Conservation (phyloP, 1,140 invertebrate species). For the Zelostemma sp. region DNA sequence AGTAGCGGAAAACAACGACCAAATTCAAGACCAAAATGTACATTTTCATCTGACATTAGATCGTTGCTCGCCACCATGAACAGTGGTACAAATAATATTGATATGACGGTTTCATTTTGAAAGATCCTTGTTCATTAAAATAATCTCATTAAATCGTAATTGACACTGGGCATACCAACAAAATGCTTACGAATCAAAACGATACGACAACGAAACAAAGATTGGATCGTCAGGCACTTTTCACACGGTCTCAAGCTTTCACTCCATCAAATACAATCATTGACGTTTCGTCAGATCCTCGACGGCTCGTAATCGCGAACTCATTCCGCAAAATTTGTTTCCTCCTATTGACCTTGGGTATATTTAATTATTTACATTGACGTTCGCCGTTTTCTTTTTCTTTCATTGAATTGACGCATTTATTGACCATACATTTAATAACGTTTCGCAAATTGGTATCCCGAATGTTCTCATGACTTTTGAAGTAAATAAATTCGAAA, state of each 20-base stretch:
- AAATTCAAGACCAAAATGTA: background rate
- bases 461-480: background rate
- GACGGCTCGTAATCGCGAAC: slow-evolving; percentile 6
- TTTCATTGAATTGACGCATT: slow-evolving; percentile 29
- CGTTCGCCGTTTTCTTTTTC: slow-evolving; percentile 19
- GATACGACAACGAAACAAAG: slow-evolving; percentile 43
- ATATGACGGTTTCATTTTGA: background rate
- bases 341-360: slow-evolving; percentile 26
- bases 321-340: slow-evolving; percentile 8
- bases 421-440: slow-evolving; percentile 35
- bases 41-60: background rate
- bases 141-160: slow-evolving; percentile 50
- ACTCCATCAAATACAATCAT: slow-evolving; percentile 29
- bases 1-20: background rate
- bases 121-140: background rate
- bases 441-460: background rate
- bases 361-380: slow-evolving; percentile 35
- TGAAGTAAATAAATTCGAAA: background rate
- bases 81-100: background rate
- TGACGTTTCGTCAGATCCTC: no score
- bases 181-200: slow-evolving; percentile 45
- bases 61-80: background rate
- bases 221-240: slow-evolving; percentile 56
- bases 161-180: slow-evolving; percentile 55
- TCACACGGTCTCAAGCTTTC: slow-evolving; percentile 34